phyloP scores from a whole-genome alignment of 2,113 vertebrate species.

The Zosterops borbonicus region DNA sequence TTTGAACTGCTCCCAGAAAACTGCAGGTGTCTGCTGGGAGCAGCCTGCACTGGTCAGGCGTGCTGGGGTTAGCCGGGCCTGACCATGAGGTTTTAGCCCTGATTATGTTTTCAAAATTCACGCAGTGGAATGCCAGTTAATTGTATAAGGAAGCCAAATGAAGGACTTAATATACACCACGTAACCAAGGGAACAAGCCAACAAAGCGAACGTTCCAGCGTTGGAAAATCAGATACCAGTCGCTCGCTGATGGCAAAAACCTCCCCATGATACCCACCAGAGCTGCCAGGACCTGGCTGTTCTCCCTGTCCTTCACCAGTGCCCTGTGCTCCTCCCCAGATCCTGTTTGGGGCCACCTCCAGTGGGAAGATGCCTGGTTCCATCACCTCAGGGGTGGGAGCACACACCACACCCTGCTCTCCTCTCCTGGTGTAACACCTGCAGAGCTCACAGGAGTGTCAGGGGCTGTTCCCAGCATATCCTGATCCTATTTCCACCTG shows the following conservation, averaged over 20 bases:
- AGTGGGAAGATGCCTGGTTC: not conserved
- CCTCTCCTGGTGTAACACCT: not conserved
- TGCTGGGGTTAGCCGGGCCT: not conserved
- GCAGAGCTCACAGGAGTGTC: not conserved
- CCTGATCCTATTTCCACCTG: not conserved
- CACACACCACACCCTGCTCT: not conserved
- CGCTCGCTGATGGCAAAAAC: not conserved
- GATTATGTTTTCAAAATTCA: not conserved
- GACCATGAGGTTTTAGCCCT: not conserved
- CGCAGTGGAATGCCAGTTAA: not conserved
- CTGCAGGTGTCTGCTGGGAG: rapidly evolving
- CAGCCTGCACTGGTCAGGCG: not conserved
- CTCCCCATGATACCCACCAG: not conserved
- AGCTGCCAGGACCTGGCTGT: not conserved
- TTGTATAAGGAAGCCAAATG: slow-evolving; percentile 34
- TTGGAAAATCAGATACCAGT: not conserved
- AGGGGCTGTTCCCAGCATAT: not conserved
- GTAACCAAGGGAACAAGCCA: slow-evolving; percentile 60
- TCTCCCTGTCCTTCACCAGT: rapidly evolving
- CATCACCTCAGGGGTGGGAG: rapidly evolving
- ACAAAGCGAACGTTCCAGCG: not conserved
- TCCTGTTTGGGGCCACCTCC: not conserved
- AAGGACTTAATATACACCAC: slow-evolving; percentile 29
- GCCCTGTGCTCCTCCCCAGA: not conserved
- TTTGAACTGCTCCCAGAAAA: not conserved